Conservation (phyloP, 1,140 invertebrate genomes). For the Rhagoletis zephyria region DNA sequence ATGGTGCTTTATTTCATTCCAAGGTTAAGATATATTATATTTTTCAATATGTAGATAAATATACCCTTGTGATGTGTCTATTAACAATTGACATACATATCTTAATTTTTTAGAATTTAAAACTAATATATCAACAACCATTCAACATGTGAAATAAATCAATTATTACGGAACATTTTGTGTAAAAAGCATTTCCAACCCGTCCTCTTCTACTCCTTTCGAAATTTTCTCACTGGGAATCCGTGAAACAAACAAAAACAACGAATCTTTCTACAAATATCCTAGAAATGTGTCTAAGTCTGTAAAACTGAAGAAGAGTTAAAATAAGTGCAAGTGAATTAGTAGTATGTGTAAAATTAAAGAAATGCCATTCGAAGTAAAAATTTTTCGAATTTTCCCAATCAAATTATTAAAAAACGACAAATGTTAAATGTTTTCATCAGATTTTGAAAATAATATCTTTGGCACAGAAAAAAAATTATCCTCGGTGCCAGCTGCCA, state of each 20-base stretch:
- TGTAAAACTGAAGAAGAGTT: not conserved
- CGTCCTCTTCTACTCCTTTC: not conserved
- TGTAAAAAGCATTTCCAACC: not conserved
- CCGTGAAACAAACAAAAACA: conserved; percentile 5
- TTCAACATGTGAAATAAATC: not conserved
- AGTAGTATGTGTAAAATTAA: not conserved
- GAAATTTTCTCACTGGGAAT: not conserved
- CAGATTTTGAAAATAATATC: not conserved
- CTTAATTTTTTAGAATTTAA: not conserved
- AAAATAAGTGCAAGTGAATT: not conserved
- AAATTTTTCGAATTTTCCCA: not conserved
- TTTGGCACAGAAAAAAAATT: conserved; percentile 14
- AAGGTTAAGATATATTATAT: too few relatives aligned
- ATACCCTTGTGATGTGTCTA: too few relatives aligned
- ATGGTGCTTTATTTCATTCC: too few relatives aligned
- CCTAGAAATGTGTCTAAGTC: not conserved
- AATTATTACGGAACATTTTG: not conserved
- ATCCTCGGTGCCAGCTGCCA: conserved; percentile 33
- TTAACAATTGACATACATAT: too few relatives aligned
- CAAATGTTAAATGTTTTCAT: conserved; percentile 37
- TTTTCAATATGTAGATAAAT: too few relatives aligned
- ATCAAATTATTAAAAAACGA: not conserved
- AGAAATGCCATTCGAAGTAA: not conserved
- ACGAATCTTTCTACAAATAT: not conserved
- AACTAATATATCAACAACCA: not conserved